A percentile compares a stretch with the other conserved stretches of the same genome.
These are phyloP conservation scores for Toxotes jaculatrix DNA, from an alignment of 2,113 vertebrate genomes.

Conservation along the genomic window DNA sequence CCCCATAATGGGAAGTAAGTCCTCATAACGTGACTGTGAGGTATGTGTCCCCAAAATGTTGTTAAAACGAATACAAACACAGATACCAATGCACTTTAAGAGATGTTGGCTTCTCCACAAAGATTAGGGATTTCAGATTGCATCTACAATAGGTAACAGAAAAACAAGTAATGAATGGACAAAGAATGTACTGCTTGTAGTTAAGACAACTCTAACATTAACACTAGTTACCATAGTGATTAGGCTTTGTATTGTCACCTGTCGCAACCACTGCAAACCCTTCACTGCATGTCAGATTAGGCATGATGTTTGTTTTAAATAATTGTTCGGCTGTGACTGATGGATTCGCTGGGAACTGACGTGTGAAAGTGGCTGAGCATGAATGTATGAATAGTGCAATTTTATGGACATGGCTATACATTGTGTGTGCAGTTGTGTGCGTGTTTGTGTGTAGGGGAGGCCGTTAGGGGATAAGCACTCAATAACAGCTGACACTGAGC, in stretches of 20 bases:
- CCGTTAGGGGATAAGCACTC: slow-evolving; percentile 83
- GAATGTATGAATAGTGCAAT: slow-evolving; percentile 58
- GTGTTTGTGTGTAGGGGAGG: slow-evolving; percentile 58
- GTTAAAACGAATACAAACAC: neutral
- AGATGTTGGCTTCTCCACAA: slow-evolving; percentile 2
- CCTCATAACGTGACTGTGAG: neutral
- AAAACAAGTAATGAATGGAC: slow-evolving; percentile 40
- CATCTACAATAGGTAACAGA: slow-evolving; percentile 18
- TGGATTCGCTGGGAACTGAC: slow-evolving; percentile 55
- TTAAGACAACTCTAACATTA: slow-evolving; percentile 48
- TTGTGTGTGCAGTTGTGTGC: slow-evolving; percentile 35
- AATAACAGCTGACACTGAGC: slow-evolving; percentile 86
- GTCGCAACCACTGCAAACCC: slow-evolving; percentile 25
- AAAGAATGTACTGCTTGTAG: slow-evolving; percentile 35
- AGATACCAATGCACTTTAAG: neutral
- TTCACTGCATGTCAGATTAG: slow-evolving; percentile 57
- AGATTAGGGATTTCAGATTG: neutral
- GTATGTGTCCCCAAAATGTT: neutral
- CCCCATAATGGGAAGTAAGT: neutral
- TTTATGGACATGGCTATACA: slow-evolving; percentile 67
- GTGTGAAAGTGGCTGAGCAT: slow-evolving; percentile 67
- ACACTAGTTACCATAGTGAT: slow-evolving; percentile 65
- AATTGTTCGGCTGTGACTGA: slow-evolving; percentile 70
- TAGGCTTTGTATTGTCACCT: slow-evolving; percentile 53
- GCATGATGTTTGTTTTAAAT: slow-evolving; percentile 65